These are phyloP conservation scores for Drosophila anceps DNA, from an alignment of 2,888 invertebrate species.

Conservation along the genomic window DNA sequence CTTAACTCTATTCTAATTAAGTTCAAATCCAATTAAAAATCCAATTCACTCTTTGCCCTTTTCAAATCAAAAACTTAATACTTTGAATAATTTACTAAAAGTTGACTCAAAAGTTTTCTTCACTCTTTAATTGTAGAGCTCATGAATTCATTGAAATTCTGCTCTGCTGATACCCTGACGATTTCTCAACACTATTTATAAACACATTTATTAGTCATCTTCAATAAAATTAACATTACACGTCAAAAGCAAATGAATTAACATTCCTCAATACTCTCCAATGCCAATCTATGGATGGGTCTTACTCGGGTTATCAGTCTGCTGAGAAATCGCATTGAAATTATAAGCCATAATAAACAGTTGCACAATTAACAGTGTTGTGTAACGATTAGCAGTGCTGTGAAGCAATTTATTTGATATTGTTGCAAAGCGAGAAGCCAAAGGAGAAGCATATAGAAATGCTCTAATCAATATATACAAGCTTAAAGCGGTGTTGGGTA, in stretches of 20 bases:
- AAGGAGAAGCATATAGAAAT: background rate
- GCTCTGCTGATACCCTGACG: background rate
- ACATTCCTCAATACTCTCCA: background rate
- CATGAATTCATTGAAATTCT: no score
- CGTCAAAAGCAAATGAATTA: background rate
- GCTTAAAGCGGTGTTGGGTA: background rate
- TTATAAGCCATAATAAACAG: background rate
- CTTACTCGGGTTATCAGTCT: slow-evolving; percentile 36
- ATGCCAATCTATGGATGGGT: slow-evolving; percentile 7
- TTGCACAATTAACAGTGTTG: background rate
- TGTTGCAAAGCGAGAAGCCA: background rate
- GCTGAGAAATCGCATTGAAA: background rate
- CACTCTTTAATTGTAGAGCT: background rate
- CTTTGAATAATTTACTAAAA: background rate
- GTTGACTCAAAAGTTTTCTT: background rate
- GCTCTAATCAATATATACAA: background rate
- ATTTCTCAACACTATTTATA: background rate
- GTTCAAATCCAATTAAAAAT: no score
- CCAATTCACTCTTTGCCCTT: no score
- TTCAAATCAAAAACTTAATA: no score
- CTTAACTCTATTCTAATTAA: no score
- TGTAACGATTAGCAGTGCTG: background rate
- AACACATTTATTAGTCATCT: background rate
- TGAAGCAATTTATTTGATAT: background rate
- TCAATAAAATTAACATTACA: background rate